Base-by-base conservation (phyloP, 1,140 invertebrate genomes). In the Hypothenemus hampei region DNA sequence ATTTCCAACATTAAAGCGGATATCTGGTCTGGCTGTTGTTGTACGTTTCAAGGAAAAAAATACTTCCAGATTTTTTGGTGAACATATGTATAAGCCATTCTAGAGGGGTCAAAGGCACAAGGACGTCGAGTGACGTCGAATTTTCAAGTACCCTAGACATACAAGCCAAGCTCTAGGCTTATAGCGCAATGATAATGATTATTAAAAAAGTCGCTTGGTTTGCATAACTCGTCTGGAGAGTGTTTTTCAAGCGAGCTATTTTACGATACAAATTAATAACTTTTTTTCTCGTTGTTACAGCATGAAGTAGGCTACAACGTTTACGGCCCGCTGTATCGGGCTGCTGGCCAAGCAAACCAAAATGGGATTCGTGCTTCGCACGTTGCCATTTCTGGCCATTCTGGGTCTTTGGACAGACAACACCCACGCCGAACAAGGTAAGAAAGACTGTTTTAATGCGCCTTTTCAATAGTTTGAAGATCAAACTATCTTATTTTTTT, bases 341-440 rank as follows among this genome's bases (percentile, higher is more conserved):
- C 51, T n/a, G n/a, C n/a, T 35, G 59, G 52, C 37, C 40, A 10
- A 47, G 40, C 44, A 37, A n/a, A n/a, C 50, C 55, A 41, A 46
- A 40, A 64, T 64, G 62, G 59, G 52, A 53, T 59, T 59, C 52
- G 55, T 56, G 52, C 49, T 53, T 48, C 56, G 48, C 48, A 53
- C 57, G 35, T 50, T 49, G 48, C 59, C 55, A 33, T 54, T 64
- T 24, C 39, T 64, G 51, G 52, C 57, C 10, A 52, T 47, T 22
- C 49, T 61, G 13, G 45, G 45, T 15, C 37, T 49, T 15, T 54
- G 49, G 59, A n/a, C n/a, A n/a, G n/a, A n/a, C n/a, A n/a, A n/a
- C n/a, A 61, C 20, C 22, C 23, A 20, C 19, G 59, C 59, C 26
- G 62, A 64, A 59, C 62, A 64, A 64, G 62, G 62, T 64, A 48